Evolutionary conservation across 2,888 invertebrate genomes (phyloP).

Genomic region (Orchesella flavescens): DNA sequence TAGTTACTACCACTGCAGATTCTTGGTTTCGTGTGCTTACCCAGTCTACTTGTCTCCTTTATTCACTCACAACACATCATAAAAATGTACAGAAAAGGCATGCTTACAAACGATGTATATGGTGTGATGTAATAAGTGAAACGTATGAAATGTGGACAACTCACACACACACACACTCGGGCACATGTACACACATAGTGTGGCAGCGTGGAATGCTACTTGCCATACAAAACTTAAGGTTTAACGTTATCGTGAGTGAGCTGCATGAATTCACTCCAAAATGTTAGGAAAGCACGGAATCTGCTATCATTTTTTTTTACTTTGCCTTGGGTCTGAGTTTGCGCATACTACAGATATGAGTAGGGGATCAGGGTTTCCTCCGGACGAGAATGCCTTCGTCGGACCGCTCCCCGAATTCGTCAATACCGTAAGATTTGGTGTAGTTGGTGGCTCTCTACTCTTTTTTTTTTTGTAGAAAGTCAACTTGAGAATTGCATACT

Average conservation of each 20-base stretch:
- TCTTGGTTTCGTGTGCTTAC: slow-evolving; percentile 6
- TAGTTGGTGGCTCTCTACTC: slow-evolving; percentile 33
- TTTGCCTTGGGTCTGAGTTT: slow-evolving; percentile 17
- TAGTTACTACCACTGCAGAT: slow-evolving; percentile 23
- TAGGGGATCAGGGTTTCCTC: slow-evolving; percentile 45
- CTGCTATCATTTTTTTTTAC: neutral
- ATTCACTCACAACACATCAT: neutral
- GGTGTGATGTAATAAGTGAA: neutral
- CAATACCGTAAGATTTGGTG: slow-evolving; percentile 51
- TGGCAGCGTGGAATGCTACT: neutral
- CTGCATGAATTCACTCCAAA: neutral
- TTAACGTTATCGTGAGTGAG: neutral
- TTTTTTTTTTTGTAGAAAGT: slow-evolving; percentile 36
- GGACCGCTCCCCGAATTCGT: slow-evolving; percentile 63
- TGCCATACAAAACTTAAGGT: slow-evolving; percentile 3
- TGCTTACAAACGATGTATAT: slow-evolving; percentile 1
- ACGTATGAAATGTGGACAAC: neutral
- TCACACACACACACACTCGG: neutral
- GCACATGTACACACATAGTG: neutral
- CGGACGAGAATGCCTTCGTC: slow-evolving; percentile 55
- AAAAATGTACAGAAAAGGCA: slow-evolving; percentile 12
- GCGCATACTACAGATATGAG: slow-evolving; percentile 45
- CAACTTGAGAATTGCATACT: slow-evolving; percentile 41
- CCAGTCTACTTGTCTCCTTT: neutral
- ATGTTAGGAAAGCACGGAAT: neutral